Evolutionary conservation across 2,113 vertebrate species (phyloP).

Genomic region (Emydocephalus ijimae): DNA sequence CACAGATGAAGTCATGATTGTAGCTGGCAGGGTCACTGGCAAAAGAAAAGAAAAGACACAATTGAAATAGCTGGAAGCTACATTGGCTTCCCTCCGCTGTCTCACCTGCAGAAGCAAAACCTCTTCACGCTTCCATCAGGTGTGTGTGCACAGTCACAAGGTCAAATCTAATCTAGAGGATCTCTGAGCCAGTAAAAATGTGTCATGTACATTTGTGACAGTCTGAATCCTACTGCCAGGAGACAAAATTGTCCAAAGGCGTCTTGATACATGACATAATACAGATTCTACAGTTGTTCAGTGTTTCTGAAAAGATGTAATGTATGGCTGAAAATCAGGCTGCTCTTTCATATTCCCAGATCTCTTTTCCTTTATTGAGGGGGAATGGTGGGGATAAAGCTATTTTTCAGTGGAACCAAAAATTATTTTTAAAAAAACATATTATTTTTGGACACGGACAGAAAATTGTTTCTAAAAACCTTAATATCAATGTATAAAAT

Average conservation of each 20-base stretch:
- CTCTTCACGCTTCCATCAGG: background rate
- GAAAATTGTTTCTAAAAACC: background rate
- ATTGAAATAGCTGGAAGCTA: background rate
- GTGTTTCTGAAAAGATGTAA: background rate
- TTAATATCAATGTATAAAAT: background rate
- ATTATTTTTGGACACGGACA: background rate
- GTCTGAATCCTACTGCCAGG: background rate
- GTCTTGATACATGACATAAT: background rate
- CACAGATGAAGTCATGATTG: constrained; percentile 95
- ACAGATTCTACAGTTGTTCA: background rate
- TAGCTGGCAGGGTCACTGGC: constrained; percentile 91
- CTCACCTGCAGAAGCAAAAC: background rate
- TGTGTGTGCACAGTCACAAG: background rate
- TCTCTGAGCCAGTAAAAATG: background rate
- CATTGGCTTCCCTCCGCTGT: background rate
- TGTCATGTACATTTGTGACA: background rate
- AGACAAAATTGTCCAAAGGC: background rate
- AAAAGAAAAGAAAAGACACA: constrained; percentile 46
- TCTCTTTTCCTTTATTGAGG: background rate
- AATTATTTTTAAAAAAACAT: background rate
- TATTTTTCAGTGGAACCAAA: background rate
- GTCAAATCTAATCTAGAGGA: background rate
- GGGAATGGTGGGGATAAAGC: background rate
- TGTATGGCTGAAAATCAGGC: background rate
- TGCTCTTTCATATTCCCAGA: background rate